Conservation (phyloP, 1,140 invertebrate genomes). For the Lucilia sericata region DNA sequence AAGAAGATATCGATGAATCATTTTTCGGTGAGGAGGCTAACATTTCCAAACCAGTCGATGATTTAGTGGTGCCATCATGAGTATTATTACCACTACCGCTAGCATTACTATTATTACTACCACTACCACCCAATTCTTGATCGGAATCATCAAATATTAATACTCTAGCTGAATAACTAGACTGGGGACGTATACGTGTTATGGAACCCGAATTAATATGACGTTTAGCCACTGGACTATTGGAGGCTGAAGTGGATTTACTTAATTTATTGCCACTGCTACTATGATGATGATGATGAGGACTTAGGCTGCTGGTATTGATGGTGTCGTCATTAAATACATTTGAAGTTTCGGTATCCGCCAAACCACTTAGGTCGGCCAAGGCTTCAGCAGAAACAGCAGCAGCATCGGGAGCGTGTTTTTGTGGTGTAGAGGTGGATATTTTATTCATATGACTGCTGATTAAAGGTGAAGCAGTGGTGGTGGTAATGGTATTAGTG, state of each 20-base stretch:
- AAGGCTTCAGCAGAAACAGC: slow-evolving; percentile 38
- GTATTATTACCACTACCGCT: slow-evolving; percentile 28
- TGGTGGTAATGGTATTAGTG: slow-evolving; percentile 14
- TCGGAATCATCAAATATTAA: slow-evolving; percentile 65
- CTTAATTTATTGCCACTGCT: slow-evolving; percentile 31
- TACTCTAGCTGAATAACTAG: slow-evolving; percentile 63
- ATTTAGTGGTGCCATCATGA: slow-evolving; percentile 34
- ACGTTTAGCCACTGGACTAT: slow-evolving; percentile 60
- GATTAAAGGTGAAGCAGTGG: slow-evolving; percentile 8
- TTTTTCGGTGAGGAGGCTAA: slow-evolving; percentile 58
- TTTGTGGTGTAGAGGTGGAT: slow-evolving; percentile 62
- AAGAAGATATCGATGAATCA: slow-evolving; percentile 53
- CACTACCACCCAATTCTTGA: slow-evolving; percentile 56
- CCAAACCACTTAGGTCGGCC: slow-evolving; percentile 47
- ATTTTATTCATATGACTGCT: slow-evolving; percentile 52
- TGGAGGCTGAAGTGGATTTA: slow-evolving; percentile 48
- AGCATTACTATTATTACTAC: slow-evolving; percentile 45
- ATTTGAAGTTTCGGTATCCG: slow-evolving; percentile 48
- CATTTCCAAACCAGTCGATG: slow-evolving; percentile 57
- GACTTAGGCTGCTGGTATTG: slow-evolving; percentile 51
- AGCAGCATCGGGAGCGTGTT: slow-evolving; percentile 47
- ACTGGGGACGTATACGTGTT: slow-evolving; percentile 62
- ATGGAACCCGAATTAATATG: slow-evolving; percentile 59
- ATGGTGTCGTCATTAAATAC: slow-evolving; percentile 54
- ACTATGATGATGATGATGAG: slow-evolving; percentile 33